Evolutionary conservation across 1,140 invertebrate genomes (phyloP), one percentile per base, ranked within the genome.

Genomic region (Contarinia nasturtii): DNA sequence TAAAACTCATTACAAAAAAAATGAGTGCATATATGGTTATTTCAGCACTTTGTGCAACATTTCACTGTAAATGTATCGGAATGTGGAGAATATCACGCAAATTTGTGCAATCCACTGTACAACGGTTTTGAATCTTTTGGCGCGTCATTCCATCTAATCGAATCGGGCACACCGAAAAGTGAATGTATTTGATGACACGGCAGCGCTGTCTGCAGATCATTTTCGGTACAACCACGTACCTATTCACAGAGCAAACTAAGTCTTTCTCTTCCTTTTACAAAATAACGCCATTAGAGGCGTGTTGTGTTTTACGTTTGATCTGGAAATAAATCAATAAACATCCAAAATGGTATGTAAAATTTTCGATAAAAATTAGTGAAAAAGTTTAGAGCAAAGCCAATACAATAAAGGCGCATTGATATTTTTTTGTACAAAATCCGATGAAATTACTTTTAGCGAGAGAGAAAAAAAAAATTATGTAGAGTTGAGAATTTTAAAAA

Each of bases 261-360:
- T 20, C 36, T 43, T 52, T 65, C 61, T 61, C 69, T 67, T 67
- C 70, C 73, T 70, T 71, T 69, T 69, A 67, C 27, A 77, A 75
- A 77, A 77, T 76, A 80, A 77, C 79, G 80, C 80, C 80, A 80
- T 80, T 74, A 75, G 74, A 79, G 79, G 76, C 77, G 79, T 77
- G 79, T 79, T 72, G 77, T 80, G 67, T 73, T 74, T 75, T 75
- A 69, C 67, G 66, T 70, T 67, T 68, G 66, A 68, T 58, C 53
- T 47, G 55, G 68, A 69, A 72, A 63, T 70, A 73, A 77, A 85
- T 86, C 81, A 64, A 63, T 68, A 73, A 79, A 76, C 82, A 86
- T 85, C 82, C 79, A 84, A 79, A 67, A 86, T 86, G 82, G 82
- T 84, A 73, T 68, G 82, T 76, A 61, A 44, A 34, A 52, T 52